Base-by-base conservation (phyloP, 2,113 vertebrate species). In the Pandion haliaetus region DNA sequence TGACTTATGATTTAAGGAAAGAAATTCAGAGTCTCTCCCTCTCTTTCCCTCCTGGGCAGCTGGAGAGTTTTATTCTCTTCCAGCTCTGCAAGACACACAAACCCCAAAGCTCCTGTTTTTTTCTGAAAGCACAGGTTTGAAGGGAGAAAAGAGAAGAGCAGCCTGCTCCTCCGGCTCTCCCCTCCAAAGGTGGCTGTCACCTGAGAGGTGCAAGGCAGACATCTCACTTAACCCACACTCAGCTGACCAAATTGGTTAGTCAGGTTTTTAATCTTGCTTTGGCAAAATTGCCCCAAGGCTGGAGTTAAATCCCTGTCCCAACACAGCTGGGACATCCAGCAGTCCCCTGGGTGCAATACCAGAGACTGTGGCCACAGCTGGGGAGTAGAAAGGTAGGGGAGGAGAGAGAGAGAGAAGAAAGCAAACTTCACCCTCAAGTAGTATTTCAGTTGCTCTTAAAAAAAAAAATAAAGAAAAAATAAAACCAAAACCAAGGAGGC, bases 51-150 rank as follows among this genome's bases (percentile, higher is more conserved):
- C 61, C 84, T 62, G 44, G 71, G 44, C 40, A 86, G 77, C 42
- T 80, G 45, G 69, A 79, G 70, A 80, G 58, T 86, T 93, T 96
- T 83, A 94, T 93, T 67, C n/a, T 81, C 34, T 86, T 84, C 84
- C 84, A 95, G 63, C 40, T 85, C 59, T 12, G 23, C 0, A 5
- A 85, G 55, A 59, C 12, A 7, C 54, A 72, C 16, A 59, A 80
- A 63, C 32, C 29, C 49, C 82, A 91, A 47, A 72, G 25, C 66
- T 71, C 21, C 57, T 34, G 29, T 42, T 40, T 4, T 4, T 49
- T 71, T 55, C 55, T 13, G 14, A 67, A 47, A 44, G 52, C n/a
- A 13, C 11, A 21, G 34, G 25, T 63, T 72, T 28, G 18, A 32
- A 42, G 25, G 21, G 45, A 14, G 28, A 20, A n/a, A 32, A 24